A percentile compares a stretch with the other conserved stretches of the same genome.
phyloP scores from a whole-genome alignment of 2,888 invertebrate genomes.

The Chaetogeoica ovagalla region DNA sequence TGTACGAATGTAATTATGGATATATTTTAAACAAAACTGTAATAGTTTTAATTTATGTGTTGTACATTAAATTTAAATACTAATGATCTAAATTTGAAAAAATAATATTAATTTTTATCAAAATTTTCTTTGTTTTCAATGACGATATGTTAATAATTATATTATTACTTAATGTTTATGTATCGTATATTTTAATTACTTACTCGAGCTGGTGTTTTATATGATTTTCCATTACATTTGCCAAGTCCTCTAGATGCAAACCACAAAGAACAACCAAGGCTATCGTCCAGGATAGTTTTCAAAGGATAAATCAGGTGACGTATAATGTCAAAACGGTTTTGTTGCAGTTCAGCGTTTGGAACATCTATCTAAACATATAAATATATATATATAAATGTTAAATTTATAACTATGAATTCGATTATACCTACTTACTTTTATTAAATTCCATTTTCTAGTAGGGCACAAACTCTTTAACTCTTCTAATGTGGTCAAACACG shows the following conservation, averaged over 20 bases:
- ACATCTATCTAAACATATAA: constrained; percentile 67
- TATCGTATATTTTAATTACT: constrained; percentile 55
- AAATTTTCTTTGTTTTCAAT: neutral
- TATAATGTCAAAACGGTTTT: constrained; percentile 66
- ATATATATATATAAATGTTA: constrained; percentile 9
- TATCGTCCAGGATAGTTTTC: constrained; percentile 89
- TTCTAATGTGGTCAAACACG: constrained; percentile 71
- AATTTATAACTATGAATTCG: constrained; percentile 15
- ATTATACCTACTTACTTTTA: constrained; percentile 63
- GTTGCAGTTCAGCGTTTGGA: constrained; percentile 67
- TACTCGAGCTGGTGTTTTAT: constrained; percentile 69
- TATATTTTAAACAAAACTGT: no score
- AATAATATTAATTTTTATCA: no score
- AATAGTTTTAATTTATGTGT: no score
- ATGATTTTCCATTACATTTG: constrained; percentile 58
- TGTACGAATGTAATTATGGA: no score
- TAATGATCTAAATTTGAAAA: neutral
- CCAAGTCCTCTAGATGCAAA: constrained; percentile 84
- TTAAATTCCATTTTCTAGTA: constrained; percentile 78
- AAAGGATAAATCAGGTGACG: constrained; percentile 82
- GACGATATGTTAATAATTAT: neutral
- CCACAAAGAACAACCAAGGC: constrained; percentile 94
- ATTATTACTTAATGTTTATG: no score
- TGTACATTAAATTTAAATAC: no score
- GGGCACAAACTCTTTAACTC: constrained; percentile 74